phyloP scores from a whole-genome alignment of 2,888 invertebrate genomes.

The Malthinus seriepunctatus region DNA sequence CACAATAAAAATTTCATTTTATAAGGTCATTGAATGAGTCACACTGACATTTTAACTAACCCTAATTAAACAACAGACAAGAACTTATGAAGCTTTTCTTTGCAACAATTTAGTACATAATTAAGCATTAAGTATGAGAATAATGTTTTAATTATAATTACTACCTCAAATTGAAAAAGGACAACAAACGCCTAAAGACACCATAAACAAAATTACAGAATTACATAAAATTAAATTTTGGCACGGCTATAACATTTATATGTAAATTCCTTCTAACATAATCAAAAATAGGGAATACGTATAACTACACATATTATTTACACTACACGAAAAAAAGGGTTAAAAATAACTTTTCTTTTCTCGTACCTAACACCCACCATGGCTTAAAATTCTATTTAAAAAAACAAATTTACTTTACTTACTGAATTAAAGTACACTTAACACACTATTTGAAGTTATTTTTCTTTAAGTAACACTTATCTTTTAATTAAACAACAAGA shows the following conservation, averaged over 20 bases:
- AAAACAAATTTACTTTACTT: conserved; percentile 8
- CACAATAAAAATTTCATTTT: conserved; percentile 26
- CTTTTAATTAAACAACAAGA: conserved; percentile 16
- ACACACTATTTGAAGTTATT: conserved; percentile 7
- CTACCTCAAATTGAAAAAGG: conserved; percentile 11
- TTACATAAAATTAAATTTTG: conserved; percentile 21
- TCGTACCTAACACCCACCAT: conserved; percentile 22
- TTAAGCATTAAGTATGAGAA: conserved; percentile 1
- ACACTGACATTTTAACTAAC: conserved; percentile 26
- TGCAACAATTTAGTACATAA: not conserved
- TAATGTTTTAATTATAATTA: conserved; percentile 6
- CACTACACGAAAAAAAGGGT: conserved; percentile 16
- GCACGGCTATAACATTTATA: conserved; percentile 14
- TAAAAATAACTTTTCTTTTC: conserved; percentile 30
- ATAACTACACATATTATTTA: not conserved
- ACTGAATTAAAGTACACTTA: conserved; percentile 24
- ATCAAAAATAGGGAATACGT: conserved; percentile 22
- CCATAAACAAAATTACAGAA: conserved; percentile 11
- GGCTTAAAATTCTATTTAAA: not conserved
- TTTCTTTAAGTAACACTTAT: conserved; percentile 11
- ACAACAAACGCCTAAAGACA: conserved; percentile 8
- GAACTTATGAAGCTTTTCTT: conserved; percentile 1
- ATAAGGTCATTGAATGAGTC: conserved; percentile 30
- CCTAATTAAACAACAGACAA: conserved; percentile 16
- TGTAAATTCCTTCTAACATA: conserved; percentile 6